These are phyloP conservation scores for Latrodectus elegans DNA, from an alignment of 2,888 invertebrate species.

Conservation along the genomic window DNA sequence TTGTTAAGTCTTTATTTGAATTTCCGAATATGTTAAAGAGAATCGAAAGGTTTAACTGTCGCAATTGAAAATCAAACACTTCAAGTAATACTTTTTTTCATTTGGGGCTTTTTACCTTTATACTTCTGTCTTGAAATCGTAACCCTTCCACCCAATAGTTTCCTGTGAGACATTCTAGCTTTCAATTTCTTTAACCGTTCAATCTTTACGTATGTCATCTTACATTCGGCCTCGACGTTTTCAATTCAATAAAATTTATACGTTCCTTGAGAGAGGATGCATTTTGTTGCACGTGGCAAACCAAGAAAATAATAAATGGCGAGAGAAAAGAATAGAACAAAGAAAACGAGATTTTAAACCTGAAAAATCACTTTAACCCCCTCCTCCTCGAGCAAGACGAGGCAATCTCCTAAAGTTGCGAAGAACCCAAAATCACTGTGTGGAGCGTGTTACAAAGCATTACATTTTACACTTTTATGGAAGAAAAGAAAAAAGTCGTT, in stretches of 20 bases:
- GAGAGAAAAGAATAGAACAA: constrained; percentile 26
- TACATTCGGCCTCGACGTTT: constrained; percentile 25
- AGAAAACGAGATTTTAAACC: constrained; percentile 36
- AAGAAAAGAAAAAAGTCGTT: constrained; percentile 4
- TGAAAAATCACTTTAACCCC: constrained; percentile 44
- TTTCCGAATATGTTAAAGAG: too few species aligned
- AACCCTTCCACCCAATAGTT: too few species aligned
- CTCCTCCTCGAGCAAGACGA: neutral
- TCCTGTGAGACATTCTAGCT: neutral
- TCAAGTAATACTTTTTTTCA: too few species aligned
- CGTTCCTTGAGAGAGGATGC: constrained; percentile 8
- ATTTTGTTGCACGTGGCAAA: constrained; percentile 36
- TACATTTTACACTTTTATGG: constrained; percentile 22
- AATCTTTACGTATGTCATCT: neutral
- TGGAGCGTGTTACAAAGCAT: constrained; percentile 5
- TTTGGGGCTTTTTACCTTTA: too few species aligned
- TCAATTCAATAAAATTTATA: constrained; percentile 59
- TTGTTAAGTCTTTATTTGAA: too few species aligned
- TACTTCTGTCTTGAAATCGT: too few species aligned
- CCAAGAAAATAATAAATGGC: constrained; percentile 58
- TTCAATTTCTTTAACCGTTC: neutral
- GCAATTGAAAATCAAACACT: too few species aligned
- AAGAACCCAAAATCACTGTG: constrained; percentile 38
- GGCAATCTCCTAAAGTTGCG: constrained; percentile 6
- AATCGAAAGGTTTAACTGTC: too few species aligned